Evolutionary conservation across 2,888 invertebrate genomes (phyloP).

Genomic region (Apodemia duryi): DNA sequence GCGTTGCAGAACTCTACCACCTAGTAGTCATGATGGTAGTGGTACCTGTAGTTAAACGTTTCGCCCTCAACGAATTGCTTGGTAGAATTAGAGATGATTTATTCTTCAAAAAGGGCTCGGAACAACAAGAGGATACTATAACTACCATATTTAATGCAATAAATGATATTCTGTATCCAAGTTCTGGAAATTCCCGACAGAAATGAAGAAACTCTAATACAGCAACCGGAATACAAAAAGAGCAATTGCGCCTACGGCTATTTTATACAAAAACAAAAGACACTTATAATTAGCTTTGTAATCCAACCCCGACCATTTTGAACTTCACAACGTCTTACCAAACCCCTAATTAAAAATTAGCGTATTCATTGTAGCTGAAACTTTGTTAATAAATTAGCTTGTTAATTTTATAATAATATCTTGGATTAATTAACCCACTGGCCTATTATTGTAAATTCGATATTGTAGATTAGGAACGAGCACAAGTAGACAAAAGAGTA

Average conservation of each 20-base stretch:
- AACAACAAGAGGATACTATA: too few relatives aligned
- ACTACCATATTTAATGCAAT: too few relatives aligned
- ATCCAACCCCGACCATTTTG: conserved; percentile 50
- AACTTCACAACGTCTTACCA: conserved; percentile 28
- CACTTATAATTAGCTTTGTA: conserved; percentile 72
- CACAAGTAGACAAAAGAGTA: neutral
- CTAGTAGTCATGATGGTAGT: too few relatives aligned
- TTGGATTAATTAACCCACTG: conserved; percentile 30
- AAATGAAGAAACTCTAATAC: conserved; percentile 10
- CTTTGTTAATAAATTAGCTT: conserved; percentile 43
- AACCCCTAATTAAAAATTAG: conserved; percentile 59
- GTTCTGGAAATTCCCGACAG: too few relatives aligned
- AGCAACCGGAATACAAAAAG: neutral
- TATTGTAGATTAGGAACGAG: neutral
- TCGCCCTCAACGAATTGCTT: too few relatives aligned
- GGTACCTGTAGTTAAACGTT: too few relatives aligned
- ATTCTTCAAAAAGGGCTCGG: too few relatives aligned
- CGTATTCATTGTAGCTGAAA: conserved; percentile 46
- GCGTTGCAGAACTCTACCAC: too few relatives aligned
- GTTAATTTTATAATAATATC: conserved; percentile 41
- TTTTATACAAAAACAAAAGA: conserved; percentile 34
- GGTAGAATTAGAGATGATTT: too few relatives aligned
- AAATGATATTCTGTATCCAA: too few relatives aligned
- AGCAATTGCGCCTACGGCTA: neutral
- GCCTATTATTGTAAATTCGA: conserved; percentile 16